Conservation (phyloP, 2,888 invertebrate genomes). For the Pammene fasciana region DNA sequence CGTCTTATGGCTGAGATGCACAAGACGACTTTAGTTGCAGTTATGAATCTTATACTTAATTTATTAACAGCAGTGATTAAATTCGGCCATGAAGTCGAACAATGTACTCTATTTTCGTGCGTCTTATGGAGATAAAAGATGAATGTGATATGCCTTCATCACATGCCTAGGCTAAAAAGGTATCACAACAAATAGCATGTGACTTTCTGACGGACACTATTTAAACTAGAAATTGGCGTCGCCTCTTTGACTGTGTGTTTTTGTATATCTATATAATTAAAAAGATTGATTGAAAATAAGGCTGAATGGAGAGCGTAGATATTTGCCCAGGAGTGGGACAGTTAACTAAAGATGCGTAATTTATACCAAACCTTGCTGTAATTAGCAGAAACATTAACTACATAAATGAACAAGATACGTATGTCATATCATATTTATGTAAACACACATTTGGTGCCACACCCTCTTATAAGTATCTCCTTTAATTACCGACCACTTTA, state of each 20-base stretch:
- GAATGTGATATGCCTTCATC: not conserved
- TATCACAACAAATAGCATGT: slow-evolving; percentile 1
- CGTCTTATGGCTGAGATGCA: too few species aligned
- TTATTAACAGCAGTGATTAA: not conserved
- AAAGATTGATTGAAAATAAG: too few species aligned
- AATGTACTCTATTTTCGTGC: not conserved
- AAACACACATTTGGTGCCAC: not conserved
- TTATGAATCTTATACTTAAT: not conserved
- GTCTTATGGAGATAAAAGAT: not conserved
- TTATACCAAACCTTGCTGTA: too few species aligned
- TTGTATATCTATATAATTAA: not conserved
- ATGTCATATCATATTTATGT: too few species aligned
- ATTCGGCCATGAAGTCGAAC: slow-evolving; percentile 9
- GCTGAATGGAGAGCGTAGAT: too few species aligned
- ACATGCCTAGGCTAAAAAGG: not conserved
- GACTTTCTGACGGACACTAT: not conserved
- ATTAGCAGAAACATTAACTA: too few species aligned
- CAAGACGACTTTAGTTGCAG: not conserved
- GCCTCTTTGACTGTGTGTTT: not conserved
- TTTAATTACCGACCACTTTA: not conserved
- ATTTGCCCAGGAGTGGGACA: too few species aligned
- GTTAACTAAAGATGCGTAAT: too few species aligned
- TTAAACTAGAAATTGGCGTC: not conserved
- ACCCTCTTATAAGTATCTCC: not conserved
- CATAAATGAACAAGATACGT: too few species aligned